These are phyloP conservation scores for Thamnophis elegans DNA, from an alignment of 2,797 vertebrate species.

Conservation along the genomic window DNA sequence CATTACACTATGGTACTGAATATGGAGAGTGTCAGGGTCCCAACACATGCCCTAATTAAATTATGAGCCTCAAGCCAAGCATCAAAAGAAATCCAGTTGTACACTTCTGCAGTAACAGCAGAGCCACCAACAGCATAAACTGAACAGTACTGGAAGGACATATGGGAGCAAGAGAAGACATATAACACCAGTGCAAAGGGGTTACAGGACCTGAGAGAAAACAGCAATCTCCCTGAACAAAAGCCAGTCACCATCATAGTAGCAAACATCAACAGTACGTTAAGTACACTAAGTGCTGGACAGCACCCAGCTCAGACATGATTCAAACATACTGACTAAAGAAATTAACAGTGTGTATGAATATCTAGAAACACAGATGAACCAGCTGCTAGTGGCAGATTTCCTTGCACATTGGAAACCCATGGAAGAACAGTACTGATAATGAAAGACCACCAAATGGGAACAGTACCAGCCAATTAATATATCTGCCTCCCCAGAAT, in stretches of 20 bases:
- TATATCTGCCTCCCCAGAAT: background rate
- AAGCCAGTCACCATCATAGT: background rate
- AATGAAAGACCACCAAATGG: background rate
- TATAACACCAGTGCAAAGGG: background rate
- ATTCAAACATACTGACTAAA: too few species aligned
- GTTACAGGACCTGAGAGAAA: background rate
- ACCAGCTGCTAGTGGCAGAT: background rate
- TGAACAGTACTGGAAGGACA: background rate
- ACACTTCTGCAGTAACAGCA: background rate
- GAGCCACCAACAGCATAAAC: background rate
- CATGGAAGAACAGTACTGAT: background rate
- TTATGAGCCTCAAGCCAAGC: too few species aligned
- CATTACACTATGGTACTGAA: background rate
- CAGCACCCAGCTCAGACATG: background rate
- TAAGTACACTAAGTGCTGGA: background rate
- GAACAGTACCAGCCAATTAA: background rate
- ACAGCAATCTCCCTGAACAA: background rate
- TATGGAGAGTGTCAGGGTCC: background rate
- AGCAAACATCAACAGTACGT: background rate
- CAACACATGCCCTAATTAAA: too few species aligned
- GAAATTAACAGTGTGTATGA: background rate
- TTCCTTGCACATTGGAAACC: background rate
- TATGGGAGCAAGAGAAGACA: background rate
- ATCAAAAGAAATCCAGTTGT: too few species aligned
- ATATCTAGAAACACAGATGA: background rate